Base-by-base conservation (phyloP, 2,888 invertebrate species). In the Litoditis marina region DNA sequence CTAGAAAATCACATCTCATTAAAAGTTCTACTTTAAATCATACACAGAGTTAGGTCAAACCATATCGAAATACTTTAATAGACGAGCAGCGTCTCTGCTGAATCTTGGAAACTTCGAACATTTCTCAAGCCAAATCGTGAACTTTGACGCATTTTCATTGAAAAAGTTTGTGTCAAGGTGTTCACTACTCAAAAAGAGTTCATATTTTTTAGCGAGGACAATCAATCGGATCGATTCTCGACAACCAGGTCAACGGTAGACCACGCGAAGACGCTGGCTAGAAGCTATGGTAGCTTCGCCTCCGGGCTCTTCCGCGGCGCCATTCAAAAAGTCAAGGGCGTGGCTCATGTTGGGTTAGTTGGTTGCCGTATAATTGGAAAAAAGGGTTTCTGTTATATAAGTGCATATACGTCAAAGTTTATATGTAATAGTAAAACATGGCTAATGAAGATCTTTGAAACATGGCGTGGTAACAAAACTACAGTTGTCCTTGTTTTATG, bases 241-340 rank as follows among this genome's bases (percentile, higher is more conserved):
- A 30, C 64, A 0, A 52, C 65, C 6, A 39, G 63, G 28, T 57
- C 67, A 7, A 63, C 66, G 31, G 63, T 72, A 28, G 69, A 60
- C 19, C 68, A 66, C 0, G 71, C 78, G n/a, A 66, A 62, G 16
- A 50, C 66, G 1, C 60, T 76, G 46, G 71, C 75, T 1, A 50
- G 71, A 25, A 70, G 65, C 25, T 75, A 76, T n/a, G 69, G 71
- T 0, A 60, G 63, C 25, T 66, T 69, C 50, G 78, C 78, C 0
- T 63, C 65, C 47, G 70, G 69, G 30, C 57, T 78, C 44, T 56
- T 79, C 31, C 63, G 75, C 1, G 77, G 78, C 11, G 78, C 76
- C 2, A 64, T 76, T 27, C 58, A 66, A 16, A 71, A 73, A 60
- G 78, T 77, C 2, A 56, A 69, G 11, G 65, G 47, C 32, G 68